phyloP scores from a whole-genome alignment of 1,140 invertebrate genomes.

The Teleogryllus occipitalis region DNA sequence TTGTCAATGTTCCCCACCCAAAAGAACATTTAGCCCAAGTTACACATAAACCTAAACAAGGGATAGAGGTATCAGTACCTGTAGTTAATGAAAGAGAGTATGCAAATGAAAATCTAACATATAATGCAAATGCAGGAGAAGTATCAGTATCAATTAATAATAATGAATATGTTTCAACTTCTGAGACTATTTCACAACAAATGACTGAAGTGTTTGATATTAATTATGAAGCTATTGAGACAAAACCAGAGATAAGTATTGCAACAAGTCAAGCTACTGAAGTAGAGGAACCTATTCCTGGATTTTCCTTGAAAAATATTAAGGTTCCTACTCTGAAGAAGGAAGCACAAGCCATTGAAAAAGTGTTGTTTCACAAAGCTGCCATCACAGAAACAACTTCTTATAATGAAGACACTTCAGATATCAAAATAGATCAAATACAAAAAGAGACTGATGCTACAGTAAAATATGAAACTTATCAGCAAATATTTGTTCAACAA shows the following conservation, averaged over 20 bases:
- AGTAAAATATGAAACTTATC: slow-evolving; percentile 6
- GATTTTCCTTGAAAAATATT: slow-evolving; percentile 19
- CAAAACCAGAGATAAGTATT: slow-evolving; percentile 20
- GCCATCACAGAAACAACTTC: neutral
- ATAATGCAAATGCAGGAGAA: slow-evolving; percentile 13
- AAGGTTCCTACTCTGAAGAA: slow-evolving; percentile 12
- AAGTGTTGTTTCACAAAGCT: neutral
- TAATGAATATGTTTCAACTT: slow-evolving; percentile 20
- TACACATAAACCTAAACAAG: slow-evolving; percentile 19
- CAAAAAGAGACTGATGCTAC: neutral
- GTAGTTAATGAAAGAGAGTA: slow-evolving; percentile 15
- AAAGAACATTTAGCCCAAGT: slow-evolving; percentile 9
- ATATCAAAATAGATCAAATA: neutral
- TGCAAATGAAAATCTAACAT: neutral
- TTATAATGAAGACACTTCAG: slow-evolving; percentile 4
- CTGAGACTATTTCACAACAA: slow-evolving; percentile 24
- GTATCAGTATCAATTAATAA: slow-evolving; percentile 21
- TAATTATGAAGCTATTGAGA: slow-evolving; percentile 21
- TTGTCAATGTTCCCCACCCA: slow-evolving; percentile 9
- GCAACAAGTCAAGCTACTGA: slow-evolving; percentile 20
- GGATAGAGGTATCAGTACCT: slow-evolving; percentile 14
- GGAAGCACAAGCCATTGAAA: slow-evolving; percentile 12
- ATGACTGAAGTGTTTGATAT: slow-evolving; percentile 21
- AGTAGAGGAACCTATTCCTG: slow-evolving; percentile 18
- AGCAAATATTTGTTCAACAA: slow-evolving; percentile 11